Percentiles rank a stretch among this genome's conserved stretches.
phyloP scores from a whole-genome alignment of 2,888 invertebrate genomes.

The Papilio demoleus region DNA sequence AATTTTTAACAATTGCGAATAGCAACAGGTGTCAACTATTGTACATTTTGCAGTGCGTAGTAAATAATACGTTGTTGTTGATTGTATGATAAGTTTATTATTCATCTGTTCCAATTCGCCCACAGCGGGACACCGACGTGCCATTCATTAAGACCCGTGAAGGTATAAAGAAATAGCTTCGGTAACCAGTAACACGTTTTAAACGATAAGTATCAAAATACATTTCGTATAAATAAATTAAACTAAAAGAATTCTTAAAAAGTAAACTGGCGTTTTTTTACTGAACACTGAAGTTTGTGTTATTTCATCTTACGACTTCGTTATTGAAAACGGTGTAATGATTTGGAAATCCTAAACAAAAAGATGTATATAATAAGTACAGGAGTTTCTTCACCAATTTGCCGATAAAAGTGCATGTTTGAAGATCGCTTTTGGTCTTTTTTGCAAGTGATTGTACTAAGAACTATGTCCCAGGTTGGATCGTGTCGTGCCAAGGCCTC shows the following conservation, averaged over 20 bases:
- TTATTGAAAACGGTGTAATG: background rate
- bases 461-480: slow-evolving; percentile 34
- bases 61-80: slow-evolving; percentile 38
- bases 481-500: slow-evolving; percentile 51
- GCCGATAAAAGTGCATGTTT: too few species aligned
- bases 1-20: background rate
- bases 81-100: slow-evolving; percentile 55
- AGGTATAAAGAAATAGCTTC: slow-evolving; percentile 24
- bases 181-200: slow-evolving; percentile 1
- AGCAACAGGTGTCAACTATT: background rate
- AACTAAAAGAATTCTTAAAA: too few species aligned
- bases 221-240: slow-evolving; percentile 3
- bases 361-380: background rate
- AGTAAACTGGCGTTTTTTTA: too few species aligned
- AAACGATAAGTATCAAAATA: background rate
- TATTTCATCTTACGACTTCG: too few species aligned
- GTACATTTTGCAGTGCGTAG: background rate
- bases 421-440: background rate
- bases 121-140: slow-evolving; percentile 56
- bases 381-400: background rate
- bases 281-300: too few species aligned
- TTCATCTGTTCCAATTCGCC: slow-evolving; percentile 57
- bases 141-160: slow-evolving; percentile 53
- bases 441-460: slow-evolving; percentile 25
- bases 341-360: background rate